Conservation (phyloP, 2,113 vertebrate species). For the Rallus limicola region DNA sequence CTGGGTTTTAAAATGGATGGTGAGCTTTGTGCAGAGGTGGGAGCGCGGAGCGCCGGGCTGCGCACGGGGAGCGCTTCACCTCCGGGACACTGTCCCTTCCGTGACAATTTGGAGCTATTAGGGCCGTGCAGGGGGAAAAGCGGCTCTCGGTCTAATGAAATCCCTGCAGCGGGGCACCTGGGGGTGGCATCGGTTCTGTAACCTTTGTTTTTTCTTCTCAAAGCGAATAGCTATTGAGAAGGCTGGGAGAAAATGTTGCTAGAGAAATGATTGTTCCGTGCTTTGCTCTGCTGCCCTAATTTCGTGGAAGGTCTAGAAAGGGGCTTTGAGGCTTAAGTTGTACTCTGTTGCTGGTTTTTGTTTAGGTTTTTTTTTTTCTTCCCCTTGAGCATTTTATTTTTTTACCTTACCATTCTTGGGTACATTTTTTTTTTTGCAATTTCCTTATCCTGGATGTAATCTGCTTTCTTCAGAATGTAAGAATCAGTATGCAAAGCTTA, state of each 20-base stretch:
- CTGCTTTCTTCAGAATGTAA: conserved; percentile 47
- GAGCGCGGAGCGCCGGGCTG: neutral
- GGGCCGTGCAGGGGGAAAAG: neutral
- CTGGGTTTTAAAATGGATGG: conserved; percentile 27
- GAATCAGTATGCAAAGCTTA: conserved; percentile 57
- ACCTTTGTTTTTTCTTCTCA: neutral
- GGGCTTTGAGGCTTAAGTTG: neutral
- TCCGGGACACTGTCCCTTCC: neutral
- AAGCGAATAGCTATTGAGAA: neutral
- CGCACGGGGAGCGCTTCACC: neutral
- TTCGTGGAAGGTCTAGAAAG: neutral
- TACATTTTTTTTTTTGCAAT: conserved; percentile 1
- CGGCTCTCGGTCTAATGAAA: neutral
- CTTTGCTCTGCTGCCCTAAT: neutral
- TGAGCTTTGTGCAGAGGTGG: conserved; percentile 29
- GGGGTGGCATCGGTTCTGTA: neutral
- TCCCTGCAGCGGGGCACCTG: neutral
- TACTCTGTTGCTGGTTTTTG: neutral
- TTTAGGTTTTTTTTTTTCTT: neutral
- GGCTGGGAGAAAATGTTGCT: neutral
- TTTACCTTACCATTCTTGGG: neutral
- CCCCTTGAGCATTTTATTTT: neutral
- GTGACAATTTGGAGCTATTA: neutral
- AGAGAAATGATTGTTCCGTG: neutral
- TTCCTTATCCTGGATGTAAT: conserved; percentile 57